Evolutionary conservation across 2,888 invertebrate species (phyloP), one percentile per base, ranked within the genome.

Genomic region (Diaphora mendica): DNA sequence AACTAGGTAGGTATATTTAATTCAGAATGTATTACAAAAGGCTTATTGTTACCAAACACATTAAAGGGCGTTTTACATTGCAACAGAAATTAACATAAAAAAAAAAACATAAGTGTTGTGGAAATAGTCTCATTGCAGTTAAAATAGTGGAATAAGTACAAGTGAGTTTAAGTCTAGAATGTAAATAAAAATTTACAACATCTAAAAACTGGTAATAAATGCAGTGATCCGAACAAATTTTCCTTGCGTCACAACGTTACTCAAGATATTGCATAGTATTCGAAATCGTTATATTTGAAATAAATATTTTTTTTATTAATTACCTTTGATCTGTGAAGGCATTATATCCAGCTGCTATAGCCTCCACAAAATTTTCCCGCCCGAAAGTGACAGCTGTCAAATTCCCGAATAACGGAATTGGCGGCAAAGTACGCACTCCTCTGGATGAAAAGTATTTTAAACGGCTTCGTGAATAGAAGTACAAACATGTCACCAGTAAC

Each of bases 241-340:
- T 42, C 17, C n/a, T 44, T 66, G 39, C 39, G 26, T 69, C 26
- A 35, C 35, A 17, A n/a, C 91, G 81, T 7, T 76, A 74, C 59
- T 30, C 26, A 66, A 39, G 0, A 65, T 9, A 48, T 51, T 3
- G 48, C 13, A 66, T 73, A 64, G 48, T n/a, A 51, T 66, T 17
- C 68, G 44, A 26, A 48, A 15, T 64, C 30, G 26, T 15, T 30
- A 35, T 8, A 51, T 51, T 68, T 35, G 33, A 68, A 51, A 51
- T 51, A 55, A 55, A 55, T n/a, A 15, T 39, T 42, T 33, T 11
- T 39, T 42, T 33, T 11, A 71, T 78, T 77, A 20, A 17, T 44
- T 80, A 91, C 92, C 92, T 91, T 86, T 92, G 89, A 83, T 89
- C 88, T 80, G 86, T 88, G 80, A 92, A 92, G 51, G 89, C 87